Conservation (phyloP, 2,113 vertebrate species). For the Pelusios castaneus region DNA sequence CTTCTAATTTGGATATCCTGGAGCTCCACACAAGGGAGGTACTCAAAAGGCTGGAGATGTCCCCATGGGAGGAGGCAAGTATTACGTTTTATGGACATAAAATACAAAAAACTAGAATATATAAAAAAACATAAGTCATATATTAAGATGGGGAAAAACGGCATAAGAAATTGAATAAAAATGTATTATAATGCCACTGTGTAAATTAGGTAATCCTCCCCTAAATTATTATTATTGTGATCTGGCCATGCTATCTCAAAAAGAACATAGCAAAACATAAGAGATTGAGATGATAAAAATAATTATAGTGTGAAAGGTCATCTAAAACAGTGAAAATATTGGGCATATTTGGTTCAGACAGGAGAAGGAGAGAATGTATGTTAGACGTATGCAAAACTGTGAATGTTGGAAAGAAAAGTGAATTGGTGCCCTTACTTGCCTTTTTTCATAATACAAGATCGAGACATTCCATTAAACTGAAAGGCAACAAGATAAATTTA, state of each 20-base stretch:
- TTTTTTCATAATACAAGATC: not conserved
- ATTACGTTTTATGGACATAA: not conserved
- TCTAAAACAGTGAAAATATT: not conserved
- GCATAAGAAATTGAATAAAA: not conserved
- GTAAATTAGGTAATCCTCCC: not conserved
- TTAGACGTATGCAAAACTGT: not conserved
- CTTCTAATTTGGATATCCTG: slow-evolving; percentile 94
- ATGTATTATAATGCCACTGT: accelerated
- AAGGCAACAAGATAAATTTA: not conserved
- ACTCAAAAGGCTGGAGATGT: slow-evolving; percentile 93
- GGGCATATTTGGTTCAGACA: not conserved
- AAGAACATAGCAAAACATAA: not conserved
- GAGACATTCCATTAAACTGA: not conserved
- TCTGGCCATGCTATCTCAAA: not conserved
- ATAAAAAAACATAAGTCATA: not conserved
- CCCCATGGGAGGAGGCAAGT: slow-evolving; percentile 90
- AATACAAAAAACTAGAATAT: not conserved
- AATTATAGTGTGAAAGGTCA: not conserved
- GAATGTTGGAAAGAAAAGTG: not conserved
- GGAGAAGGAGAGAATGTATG: not conserved
- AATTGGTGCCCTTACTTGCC: not conserved
- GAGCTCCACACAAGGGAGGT: slow-evolving; percentile 96
- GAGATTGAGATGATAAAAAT: not conserved
- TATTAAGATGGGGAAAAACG: not conserved
- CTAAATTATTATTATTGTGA: not conserved